Percentiles rank a stretch among this genome's conserved stretches.
Evolutionary conservation across 2,113 vertebrate genomes (phyloP).

Genomic region (Gila orcuttii): DNA sequence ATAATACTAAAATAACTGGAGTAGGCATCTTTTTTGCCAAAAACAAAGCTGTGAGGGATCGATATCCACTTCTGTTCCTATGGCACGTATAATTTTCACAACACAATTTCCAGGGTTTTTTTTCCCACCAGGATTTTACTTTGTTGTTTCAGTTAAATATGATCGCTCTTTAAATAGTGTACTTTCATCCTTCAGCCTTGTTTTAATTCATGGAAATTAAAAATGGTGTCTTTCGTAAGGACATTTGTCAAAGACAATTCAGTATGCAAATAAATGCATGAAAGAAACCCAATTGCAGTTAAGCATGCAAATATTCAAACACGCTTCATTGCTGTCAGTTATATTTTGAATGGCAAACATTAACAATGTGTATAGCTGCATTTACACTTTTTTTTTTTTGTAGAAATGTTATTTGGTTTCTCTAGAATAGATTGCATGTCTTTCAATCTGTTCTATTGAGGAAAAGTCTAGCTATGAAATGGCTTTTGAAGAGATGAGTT

Average conservation of each 20-base stretch:
- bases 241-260: background rate
- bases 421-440: background rate
- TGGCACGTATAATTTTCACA: background rate
- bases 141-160: background rate
- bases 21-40: too few relatives aligned
- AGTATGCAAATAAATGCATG: conserved; percentile 1
- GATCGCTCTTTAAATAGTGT: background rate
- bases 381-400: background rate
- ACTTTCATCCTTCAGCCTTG: background rate
- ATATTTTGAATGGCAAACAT: background rate
- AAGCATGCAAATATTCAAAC: background rate
- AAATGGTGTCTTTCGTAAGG: background rate
- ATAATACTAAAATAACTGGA: too few relatives aligned
- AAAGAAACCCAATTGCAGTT: background rate
- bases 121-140: background rate
- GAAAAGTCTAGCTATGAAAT: background rate
- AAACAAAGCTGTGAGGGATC: too few relatives aligned
- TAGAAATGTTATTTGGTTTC: background rate
- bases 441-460: background rate
- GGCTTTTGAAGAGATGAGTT: background rate
- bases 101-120: background rate
- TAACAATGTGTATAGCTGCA: background rate
- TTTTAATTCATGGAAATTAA: background rate
- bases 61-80: too few relatives aligned
- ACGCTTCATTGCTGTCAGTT: background rate